Percentiles rank a stretch among this genome's conserved stretches.
Evolutionary conservation across 2,888 invertebrate genomes (phyloP).

Genomic region (Parnassius smintheus): DNA sequence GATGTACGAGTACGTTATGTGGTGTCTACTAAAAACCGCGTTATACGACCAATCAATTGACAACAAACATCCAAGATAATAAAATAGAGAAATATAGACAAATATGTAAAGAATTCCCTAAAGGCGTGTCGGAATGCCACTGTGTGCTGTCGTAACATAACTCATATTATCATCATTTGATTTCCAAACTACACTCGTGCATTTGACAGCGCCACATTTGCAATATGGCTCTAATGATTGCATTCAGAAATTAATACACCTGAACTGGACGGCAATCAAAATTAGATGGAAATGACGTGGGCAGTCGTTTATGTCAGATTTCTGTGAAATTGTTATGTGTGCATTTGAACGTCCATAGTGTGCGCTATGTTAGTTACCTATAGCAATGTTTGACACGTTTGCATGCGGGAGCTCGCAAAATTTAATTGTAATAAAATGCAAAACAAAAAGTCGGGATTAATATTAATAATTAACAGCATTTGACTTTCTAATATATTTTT

Average conservation of each 20-base stretch:
- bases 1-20: too few relatives aligned
- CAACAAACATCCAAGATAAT: constrained; percentile 29
- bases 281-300: constrained; percentile 25
- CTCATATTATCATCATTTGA: constrained; percentile 53
- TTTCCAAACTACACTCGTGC: constrained; percentile 51
- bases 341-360: background rate
- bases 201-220: constrained; percentile 38
- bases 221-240: constrained; percentile 33
- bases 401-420: too few relatives aligned
- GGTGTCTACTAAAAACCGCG: background rate
- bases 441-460: too few relatives aligned
- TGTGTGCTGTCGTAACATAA: constrained; percentile 41
- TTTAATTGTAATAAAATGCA: too few relatives aligned
- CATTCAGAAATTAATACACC: constrained; percentile 28
- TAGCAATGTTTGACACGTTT: too few relatives aligned
- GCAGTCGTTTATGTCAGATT: constrained; percentile 15
- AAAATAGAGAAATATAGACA: constrained; percentile 56
- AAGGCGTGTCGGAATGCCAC: constrained; percentile 43
- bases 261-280: constrained; percentile 16
- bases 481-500: too few relatives aligned
- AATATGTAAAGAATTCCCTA: constrained; percentile 63
- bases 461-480: too few relatives aligned
- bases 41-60: background rate
- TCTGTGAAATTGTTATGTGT: constrained; percentile 16
- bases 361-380: background rate